These are phyloP conservation scores for Dreissena polymorpha DNA, from an alignment of 1,140 invertebrate genomes.

Conservation along the genomic window DNA sequence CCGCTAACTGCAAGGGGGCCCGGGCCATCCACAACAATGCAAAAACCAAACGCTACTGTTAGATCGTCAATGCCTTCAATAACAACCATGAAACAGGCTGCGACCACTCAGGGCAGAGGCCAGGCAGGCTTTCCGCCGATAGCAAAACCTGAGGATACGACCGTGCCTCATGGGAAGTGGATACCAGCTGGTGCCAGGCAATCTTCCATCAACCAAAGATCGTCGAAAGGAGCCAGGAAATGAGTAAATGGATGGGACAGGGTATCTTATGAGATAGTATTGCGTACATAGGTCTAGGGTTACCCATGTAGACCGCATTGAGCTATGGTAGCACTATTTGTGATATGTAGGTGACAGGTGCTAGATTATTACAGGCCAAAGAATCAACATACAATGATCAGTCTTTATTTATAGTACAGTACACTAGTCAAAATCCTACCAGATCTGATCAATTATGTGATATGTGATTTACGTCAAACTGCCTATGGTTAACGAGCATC, in stretches of 20 bases:
- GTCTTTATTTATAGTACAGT: no score
- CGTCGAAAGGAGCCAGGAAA: neutral
- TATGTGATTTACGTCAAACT: no score
- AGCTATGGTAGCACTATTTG: no score
- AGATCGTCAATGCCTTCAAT: slow-evolving; percentile 35
- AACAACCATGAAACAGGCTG: neutral
- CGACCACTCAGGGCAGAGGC: neutral
- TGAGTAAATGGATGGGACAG: neutral
- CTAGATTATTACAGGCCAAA: no score
- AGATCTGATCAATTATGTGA: no score
- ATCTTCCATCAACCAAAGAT: neutral
- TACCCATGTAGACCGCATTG: no score
- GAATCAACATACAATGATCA: no score
- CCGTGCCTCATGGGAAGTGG: slow-evolving; percentile 25
- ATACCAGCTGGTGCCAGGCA: slow-evolving; percentile 12
- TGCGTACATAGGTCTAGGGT: no score
- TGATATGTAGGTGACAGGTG: no score
- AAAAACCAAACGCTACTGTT: slow-evolving; percentile 26
- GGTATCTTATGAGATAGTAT: no score
- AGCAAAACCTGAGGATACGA: slow-evolving; percentile 7
- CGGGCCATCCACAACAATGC: neutral
- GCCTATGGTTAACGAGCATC: no score
- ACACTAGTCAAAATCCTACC: no score
- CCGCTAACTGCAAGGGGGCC: slow-evolving; percentile 29
- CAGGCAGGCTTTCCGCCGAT: slow-evolving; percentile 39